Base-by-base conservation (phyloP, 2,113 vertebrate species). In the Lethenteron camtschaticum region DNA sequence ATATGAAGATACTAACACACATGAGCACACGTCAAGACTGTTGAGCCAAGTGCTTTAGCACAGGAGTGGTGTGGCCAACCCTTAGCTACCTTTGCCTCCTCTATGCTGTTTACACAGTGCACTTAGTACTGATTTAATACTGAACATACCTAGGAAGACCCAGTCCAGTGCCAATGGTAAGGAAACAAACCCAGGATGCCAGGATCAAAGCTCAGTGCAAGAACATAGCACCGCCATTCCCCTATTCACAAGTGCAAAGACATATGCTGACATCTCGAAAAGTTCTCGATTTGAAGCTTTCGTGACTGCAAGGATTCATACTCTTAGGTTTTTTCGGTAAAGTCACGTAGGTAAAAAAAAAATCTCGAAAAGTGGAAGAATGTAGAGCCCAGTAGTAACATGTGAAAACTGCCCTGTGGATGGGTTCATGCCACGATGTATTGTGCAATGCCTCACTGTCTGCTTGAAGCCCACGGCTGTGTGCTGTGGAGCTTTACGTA, bases 391-490 rank as follows among this genome's bases (percentile, higher is more conserved):
- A 68, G 58, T n/a, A 6, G 68, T n/a, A 12, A 16, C 41, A 41
- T 41, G 41, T 41, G 41, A 41, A 41, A 41, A 41, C 6, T 41
- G 41, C 41, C 41, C 41, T 41, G 41, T 41, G 41, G 41, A 41
- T 41, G 41, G 41, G 41, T 41, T 41, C 41, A 41, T 41, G 41
- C 41, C 41, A 41, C 41, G 41, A 41, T 41, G 5, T 41, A 41
- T 7, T 41, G 41, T 41, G 41, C 41, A 41, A 55, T 56, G 16
- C 0, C 86, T 78, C 66, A 95, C 94, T 1, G 94, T 96, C 81
- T 96, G 91, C 73, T 96, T 96, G 83, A 96, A 96, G 78, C 94
- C 91, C 0, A 97, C 94, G 0, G 90, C 94, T 0, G 91, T 97
- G 83, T 96, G 90, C 73, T 97, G 94, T 0, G 94, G 91, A 0